Evolutionary conservation across 2,888 invertebrate species (phyloP).

Genomic region (Hofmannophila pseudospretella): DNA sequence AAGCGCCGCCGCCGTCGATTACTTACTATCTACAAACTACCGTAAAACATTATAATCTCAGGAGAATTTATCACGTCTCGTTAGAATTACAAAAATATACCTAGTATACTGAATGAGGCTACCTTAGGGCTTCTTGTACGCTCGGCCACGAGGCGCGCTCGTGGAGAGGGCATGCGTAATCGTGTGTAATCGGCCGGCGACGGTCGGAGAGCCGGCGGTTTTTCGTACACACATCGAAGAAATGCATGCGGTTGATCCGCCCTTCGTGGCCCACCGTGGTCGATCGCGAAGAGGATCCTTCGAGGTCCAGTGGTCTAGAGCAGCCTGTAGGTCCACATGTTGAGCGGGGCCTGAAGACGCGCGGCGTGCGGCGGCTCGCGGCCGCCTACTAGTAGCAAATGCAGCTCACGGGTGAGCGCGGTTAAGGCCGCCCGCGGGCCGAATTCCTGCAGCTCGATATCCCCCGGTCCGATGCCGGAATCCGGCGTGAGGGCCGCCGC

Average conservation of each 20-base stretch:
- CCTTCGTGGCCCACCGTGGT: too few relatives aligned
- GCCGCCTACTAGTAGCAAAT: slow-evolving; percentile 82
- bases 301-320: too few relatives aligned
- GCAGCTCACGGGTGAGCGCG: slow-evolving; percentile 33
- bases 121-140: background rate
- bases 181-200: too few relatives aligned
- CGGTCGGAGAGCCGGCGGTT: too few relatives aligned
- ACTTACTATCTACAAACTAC: background rate
- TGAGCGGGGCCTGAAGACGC: slow-evolving; percentile 85
- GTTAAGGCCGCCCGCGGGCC: slow-evolving; percentile 50
- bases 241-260: too few relatives aligned
- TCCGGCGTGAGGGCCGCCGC: slow-evolving; percentile 78
- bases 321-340: slow-evolving; percentile 87
- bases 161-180: too few relatives aligned
- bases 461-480: slow-evolving; percentile 71
- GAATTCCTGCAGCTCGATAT: slow-evolving; percentile 61
- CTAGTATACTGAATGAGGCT: too few relatives aligned
- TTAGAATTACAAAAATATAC: background rate
- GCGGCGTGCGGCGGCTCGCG: slow-evolving; percentile 88
- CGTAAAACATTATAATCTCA: background rate
- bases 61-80: background rate
- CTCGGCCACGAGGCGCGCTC: too few relatives aligned
- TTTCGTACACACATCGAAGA: too few relatives aligned
- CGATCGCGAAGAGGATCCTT: too few relatives aligned
- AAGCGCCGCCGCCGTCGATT: too few relatives aligned